A percentile compares a stretch with the other conserved stretches of the same genome.
phyloP scores from a whole-genome alignment of 2,888 invertebrate species.

The Morpho helenor region DNA sequence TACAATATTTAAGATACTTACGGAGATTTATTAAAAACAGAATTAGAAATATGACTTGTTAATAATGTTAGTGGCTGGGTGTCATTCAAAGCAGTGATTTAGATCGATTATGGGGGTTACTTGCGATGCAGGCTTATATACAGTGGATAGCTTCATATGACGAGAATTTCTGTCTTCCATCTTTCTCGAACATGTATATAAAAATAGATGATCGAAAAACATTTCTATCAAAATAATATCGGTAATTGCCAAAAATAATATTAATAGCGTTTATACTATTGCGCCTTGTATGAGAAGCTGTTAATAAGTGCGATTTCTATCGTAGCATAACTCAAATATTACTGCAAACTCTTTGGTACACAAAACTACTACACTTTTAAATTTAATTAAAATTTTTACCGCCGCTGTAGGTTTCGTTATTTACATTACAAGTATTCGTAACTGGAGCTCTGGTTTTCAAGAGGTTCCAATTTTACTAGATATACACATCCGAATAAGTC shows the following conservation, averaged over 20 bases:
- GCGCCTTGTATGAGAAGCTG: neutral
- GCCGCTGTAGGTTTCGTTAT: too few relatives aligned
- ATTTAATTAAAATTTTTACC: too few relatives aligned
- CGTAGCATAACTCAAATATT: too few relatives aligned
- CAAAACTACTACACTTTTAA: too few relatives aligned
- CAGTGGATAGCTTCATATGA: constrained; percentile 16
- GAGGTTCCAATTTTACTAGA: neutral
- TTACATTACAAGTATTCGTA: too few relatives aligned
- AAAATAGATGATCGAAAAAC: constrained; percentile 1
- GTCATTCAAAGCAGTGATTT: constrained; percentile 13
- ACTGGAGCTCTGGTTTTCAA: too few relatives aligned
- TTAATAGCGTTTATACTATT: neutral
- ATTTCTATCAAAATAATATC: neutral
- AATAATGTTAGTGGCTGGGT: constrained; percentile 11
- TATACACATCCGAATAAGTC: constrained; percentile 8
- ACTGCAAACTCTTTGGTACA: too few relatives aligned
- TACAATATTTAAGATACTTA: too few relatives aligned
- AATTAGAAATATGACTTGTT: neutral
- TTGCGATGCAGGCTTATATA: constrained; percentile 19
- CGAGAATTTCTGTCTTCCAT: constrained; percentile 25
- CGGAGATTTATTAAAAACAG: too few relatives aligned
- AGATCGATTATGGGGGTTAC: constrained; percentile 11
- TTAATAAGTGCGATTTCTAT: too few relatives aligned
- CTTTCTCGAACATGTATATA: constrained; percentile 8
- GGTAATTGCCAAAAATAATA: constrained; percentile 1